phyloP scores from a whole-genome alignment of 2,113 vertebrate species.

The Chinchilla lanigera region DNA sequence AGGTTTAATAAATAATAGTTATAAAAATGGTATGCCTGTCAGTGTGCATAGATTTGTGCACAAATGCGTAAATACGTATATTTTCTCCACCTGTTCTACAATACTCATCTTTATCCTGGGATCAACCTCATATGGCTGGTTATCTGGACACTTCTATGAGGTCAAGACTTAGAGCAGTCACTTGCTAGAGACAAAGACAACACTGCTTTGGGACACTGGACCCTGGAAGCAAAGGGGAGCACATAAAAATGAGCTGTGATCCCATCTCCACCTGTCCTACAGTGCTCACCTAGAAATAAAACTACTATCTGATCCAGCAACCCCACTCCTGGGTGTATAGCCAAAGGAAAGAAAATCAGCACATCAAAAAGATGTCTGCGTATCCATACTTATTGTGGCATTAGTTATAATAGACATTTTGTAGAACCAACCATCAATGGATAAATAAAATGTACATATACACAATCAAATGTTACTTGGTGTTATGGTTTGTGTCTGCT shows the following conservation, averaged over 20 bases:
- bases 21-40: background rate
- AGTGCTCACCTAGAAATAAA: background rate
- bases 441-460: background rate
- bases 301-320: background rate
- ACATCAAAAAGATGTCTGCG: background rate
- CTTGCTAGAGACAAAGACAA: background rate
- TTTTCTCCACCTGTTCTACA: background rate
- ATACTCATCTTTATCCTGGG: background rate
- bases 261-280: no score
- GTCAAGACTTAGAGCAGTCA: background rate
- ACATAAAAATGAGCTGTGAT: background rate
- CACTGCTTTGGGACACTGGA: accelerated
- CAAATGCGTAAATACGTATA: background rate
- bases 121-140: background rate
- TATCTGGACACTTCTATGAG: background rate
- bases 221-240: background rate
- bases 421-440: background rate
- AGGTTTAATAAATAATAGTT: background rate
- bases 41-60: background rate
- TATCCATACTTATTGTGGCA: background rate
- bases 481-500: no score
- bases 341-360: background rate
- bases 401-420: background rate
- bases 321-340: background rate
- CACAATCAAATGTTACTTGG: background rate